Evolutionary conservation across 2,113 vertebrate genomes (phyloP).

Genomic region (Cochlearius cochlearius): DNA sequence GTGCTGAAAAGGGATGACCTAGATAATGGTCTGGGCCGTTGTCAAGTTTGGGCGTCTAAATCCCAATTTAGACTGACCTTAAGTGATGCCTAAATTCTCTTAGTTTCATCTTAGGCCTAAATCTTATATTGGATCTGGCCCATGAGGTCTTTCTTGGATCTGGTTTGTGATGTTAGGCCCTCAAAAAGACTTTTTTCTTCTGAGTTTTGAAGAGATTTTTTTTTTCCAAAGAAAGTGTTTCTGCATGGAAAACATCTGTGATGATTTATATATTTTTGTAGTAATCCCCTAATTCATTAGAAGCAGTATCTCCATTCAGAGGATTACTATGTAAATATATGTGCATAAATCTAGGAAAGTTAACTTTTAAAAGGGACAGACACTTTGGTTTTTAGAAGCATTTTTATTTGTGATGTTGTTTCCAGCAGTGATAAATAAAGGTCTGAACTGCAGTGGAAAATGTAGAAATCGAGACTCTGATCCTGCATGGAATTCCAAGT

Average conservation of each 20-base stretch:
- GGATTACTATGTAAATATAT: slow-evolving; percentile 52
- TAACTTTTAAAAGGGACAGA: slow-evolving; percentile 38
- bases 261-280: slow-evolving; percentile 37
- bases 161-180: background rate
- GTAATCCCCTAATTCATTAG: slow-evolving; percentile 37
- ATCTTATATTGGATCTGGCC: background rate
- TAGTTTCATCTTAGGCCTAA: background rate
- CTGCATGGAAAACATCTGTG: slow-evolving; percentile 1
- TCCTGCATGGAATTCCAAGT: slow-evolving; percentile 24
- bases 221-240: background rate
- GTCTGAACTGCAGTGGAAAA: slow-evolving; percentile 10
- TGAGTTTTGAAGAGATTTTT: background rate
- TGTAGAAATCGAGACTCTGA: background rate
- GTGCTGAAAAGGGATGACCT: background rate
- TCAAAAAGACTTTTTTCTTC: background rate
- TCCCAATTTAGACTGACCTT: background rate
- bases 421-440: slow-evolving; percentile 45
- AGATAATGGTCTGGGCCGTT: background rate
- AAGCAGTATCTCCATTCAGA: background rate
- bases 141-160: background rate
- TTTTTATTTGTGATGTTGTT: slow-evolving; percentile 43
- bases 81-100: background rate
- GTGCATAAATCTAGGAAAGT: slow-evolving; percentile 38
- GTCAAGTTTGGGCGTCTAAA: background rate
- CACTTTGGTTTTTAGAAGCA: slow-evolving; percentile 1